Percentiles rank a stretch among this genome's conserved stretches.
phyloP scores from a whole-genome alignment of 2,797 vertebrate species.

The Propithecus deckenii region DNA sequence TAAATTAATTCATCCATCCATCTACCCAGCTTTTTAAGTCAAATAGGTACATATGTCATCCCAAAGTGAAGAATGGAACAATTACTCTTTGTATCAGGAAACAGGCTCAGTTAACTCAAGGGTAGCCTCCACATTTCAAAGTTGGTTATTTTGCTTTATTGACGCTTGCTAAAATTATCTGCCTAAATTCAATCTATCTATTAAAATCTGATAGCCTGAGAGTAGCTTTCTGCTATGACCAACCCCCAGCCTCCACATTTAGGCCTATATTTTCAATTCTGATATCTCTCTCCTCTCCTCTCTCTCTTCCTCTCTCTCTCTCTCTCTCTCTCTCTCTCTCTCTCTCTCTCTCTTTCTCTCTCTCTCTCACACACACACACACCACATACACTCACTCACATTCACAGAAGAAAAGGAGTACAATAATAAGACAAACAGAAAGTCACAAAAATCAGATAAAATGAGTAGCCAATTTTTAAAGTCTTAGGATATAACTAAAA shows the following conservation, averaged over 20 bases:
- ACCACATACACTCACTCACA: background rate
- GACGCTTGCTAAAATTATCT: background rate
- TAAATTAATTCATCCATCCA: background rate
- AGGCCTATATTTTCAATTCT: background rate
- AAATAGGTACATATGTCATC: background rate
- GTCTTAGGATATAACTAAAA: background rate
- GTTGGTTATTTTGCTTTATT: background rate
- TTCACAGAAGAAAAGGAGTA: background rate
- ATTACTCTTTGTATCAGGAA: slow-evolving; percentile 2
- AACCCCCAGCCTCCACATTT: background rate
- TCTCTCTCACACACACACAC: background rate
- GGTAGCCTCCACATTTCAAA: background rate
- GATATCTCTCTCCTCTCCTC: background rate
- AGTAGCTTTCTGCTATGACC: background rate
- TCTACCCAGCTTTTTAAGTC: background rate
- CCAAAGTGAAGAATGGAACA: background rate
- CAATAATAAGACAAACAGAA: background rate
- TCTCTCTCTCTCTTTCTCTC: background rate
- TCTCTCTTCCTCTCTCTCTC: background rate
- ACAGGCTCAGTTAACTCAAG: background rate
- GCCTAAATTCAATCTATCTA: background rate
- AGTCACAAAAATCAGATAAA: background rate
- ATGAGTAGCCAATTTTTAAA: background rate
- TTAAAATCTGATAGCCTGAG: background rate
- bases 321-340: background rate